phyloP scores from a whole-genome alignment of 1,140 invertebrate genomes.

The Nasonia longicornis region DNA sequence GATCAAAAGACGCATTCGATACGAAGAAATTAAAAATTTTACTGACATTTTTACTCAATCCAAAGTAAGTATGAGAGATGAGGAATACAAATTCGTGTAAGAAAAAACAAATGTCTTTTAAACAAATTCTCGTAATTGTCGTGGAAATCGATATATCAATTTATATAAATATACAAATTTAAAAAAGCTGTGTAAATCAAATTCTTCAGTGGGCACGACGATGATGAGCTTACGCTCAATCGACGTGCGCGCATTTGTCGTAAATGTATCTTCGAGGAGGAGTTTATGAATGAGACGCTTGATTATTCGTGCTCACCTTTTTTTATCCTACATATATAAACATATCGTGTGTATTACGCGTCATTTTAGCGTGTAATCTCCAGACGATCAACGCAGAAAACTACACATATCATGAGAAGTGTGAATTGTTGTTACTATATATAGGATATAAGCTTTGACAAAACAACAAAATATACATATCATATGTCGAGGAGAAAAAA shows the following conservation, averaged over 20 bases:
- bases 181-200: slow-evolving; percentile 18
- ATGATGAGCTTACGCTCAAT: background rate
- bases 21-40: background rate
- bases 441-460: slow-evolving; percentile 30
- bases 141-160: slow-evolving; percentile 14
- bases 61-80: background rate
- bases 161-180: slow-evolving; percentile 15
- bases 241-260: background rate
- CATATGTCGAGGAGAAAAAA: background rate
- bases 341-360: slow-evolving; percentile 19
- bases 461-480: slow-evolving; percentile 29
- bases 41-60: background rate
- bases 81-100: background rate
- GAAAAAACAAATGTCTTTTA: background rate
- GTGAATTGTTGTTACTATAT: slow-evolving; percentile 39
- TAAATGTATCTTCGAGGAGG: background rate
- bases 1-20: background rate
- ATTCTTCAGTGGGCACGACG: background rate
- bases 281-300: slow-evolving; percentile 14
- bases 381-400: slow-evolving; percentile 13
- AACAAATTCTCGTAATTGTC: background rate
- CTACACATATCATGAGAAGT: slow-evolving; percentile 35
- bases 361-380: slow-evolving; percentile 18
- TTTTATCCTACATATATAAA: slow-evolving; percentile 24
- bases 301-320: background rate